Evolutionary conservation across 2,888 invertebrate genomes (phyloP).

Genomic region (Philonicus albiceps): DNA sequence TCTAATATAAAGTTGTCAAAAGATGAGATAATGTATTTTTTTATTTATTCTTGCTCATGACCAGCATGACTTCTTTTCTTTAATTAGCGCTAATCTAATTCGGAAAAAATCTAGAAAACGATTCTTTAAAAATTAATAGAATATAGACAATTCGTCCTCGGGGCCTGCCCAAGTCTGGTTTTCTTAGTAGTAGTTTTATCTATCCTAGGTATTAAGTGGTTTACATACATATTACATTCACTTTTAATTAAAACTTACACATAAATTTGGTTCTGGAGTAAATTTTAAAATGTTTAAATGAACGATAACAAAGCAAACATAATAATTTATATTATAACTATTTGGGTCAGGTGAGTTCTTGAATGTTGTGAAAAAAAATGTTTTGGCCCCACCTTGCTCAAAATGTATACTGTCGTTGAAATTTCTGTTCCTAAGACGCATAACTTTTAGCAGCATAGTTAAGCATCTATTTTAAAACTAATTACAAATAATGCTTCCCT

Average conservation of each 20-base stretch:
- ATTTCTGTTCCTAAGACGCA: background rate
- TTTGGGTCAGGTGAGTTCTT: background rate
- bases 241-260: conserved; percentile 20
- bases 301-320: background rate
- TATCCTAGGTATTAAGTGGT: conserved; percentile 6
- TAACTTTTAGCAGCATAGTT: background rate
- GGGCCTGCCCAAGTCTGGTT: conserved; percentile 52
- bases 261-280: conserved; percentile 16
- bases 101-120: background rate
- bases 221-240: conserved; percentile 45
- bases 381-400: background rate
- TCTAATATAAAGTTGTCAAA: background rate
- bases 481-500: background rate
- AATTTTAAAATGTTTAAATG: background rate
- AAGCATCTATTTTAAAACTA: background rate
- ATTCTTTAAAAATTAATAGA: background rate
- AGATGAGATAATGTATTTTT: background rate
- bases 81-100: conserved; percentile 1
- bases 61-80: conserved; percentile 42
- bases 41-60: conserved; percentile 34
- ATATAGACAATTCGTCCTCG: conserved; percentile 42
- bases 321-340: background rate
- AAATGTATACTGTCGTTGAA: background rate
- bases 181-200: conserved; percentile 34
- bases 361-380: background rate